These are phyloP conservation scores for Sebastes baramenuke DNA, from an alignment of 2,797 vertebrate species.

Conservation along the genomic window DNA sequence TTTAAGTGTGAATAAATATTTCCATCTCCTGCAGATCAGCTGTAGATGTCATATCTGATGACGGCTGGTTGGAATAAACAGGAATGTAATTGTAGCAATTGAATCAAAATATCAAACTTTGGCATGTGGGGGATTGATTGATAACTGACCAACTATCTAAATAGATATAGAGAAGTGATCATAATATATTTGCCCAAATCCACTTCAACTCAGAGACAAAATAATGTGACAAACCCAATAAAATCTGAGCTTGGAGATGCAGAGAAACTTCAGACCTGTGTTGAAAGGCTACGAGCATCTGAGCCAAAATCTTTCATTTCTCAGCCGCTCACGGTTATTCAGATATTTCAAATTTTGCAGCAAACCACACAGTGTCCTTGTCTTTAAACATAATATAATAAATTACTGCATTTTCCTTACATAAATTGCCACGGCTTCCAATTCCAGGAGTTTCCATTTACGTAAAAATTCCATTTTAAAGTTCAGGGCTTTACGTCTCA, in stretches of 20 bases:
- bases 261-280: not conserved
- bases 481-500: conserved; percentile 4
- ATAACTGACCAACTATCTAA: not conserved
- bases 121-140: not conserved
- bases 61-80: not conserved
- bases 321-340: not conserved
- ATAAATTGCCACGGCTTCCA: not conserved
- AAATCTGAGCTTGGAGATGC: not conserved
- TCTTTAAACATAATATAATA: not conserved
- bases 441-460: not conserved
- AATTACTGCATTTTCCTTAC: not conserved
- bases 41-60: not conserved
- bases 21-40: not conserved
- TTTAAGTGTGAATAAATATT: not conserved
- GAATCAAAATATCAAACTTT: not conserved
- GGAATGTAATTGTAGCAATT: not conserved
- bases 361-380: not conserved
- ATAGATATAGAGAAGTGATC: not conserved
- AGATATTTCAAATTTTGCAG: not conserved
- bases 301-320: not conserved
- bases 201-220: not conserved
- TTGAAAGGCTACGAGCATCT: not conserved
- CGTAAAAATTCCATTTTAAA: not conserved
- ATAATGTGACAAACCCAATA: not conserved
- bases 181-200: not conserved